Conservation (phyloP, 2,113 vertebrate genomes). For the Toxotes jaculatrix region DNA sequence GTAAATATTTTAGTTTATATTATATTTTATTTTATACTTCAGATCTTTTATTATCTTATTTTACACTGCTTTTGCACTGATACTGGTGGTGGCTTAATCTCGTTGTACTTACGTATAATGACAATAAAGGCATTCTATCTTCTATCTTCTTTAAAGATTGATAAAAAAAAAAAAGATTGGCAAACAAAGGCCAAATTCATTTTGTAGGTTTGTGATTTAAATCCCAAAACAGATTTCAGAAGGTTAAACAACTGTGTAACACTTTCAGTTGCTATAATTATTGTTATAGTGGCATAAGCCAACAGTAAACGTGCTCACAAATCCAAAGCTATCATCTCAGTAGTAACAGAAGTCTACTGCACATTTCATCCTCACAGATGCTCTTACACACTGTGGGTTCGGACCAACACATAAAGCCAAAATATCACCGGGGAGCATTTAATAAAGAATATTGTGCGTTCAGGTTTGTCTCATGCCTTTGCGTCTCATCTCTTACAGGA, state of each 20-base stretch:
- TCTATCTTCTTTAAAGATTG: too few species aligned
- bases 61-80: too few species aligned
- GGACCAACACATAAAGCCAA: not conserved
- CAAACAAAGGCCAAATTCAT: too few species aligned
- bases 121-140: too few species aligned
- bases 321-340: not conserved
- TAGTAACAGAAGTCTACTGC: not conserved
- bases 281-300: not conserved
- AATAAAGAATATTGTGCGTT: not conserved
- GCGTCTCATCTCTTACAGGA: conserved; percentile 81
- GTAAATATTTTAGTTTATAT: too few species aligned
- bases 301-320: not conserved
- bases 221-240: too few species aligned
- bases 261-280: not conserved
- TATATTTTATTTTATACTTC: too few species aligned
- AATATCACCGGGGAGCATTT: not conserved
- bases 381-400: not conserved
- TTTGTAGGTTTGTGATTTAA: too few species aligned
- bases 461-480: conserved; percentile 9
- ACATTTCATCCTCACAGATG: not conserved
- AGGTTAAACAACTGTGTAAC: not conserved
- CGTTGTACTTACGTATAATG: too few species aligned
- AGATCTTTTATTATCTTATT: too few species aligned
- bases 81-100: too few species aligned
- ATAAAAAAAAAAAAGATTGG: too few species aligned